Evolutionary conservation across 1,140 invertebrate genomes (phyloP).

Genomic region (Drosophila repleta): DNA sequence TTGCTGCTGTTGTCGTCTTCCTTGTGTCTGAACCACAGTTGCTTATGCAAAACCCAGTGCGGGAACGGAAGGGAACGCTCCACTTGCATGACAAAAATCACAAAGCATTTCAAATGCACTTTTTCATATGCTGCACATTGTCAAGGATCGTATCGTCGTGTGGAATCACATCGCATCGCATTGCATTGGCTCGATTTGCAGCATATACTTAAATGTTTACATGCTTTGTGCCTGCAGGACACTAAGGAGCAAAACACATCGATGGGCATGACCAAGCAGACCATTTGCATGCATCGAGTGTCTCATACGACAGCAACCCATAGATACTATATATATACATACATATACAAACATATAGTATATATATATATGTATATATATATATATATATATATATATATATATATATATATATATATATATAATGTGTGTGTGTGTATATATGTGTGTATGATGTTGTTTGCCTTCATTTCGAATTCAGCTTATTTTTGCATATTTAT

Average conservation of each 20-base stretch:
- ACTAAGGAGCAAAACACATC: constrained; percentile 27
- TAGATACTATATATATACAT: constrained; percentile 6
- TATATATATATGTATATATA: constrained; percentile 22
- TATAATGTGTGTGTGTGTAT: too few relatives aligned
- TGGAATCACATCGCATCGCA: constrained; percentile 14
- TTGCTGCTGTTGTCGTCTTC: neutral
- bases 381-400: constrained; percentile 18
- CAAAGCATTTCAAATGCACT: constrained; percentile 72
- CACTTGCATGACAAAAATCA: constrained; percentile 70
- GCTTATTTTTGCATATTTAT: constrained; percentile 79
- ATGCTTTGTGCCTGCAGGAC: constrained; percentile 61
- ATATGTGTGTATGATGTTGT: too few relatives aligned
- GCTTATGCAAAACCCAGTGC: constrained; percentile 46
- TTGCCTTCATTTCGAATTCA: constrained; percentile 77
- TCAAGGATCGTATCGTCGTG: constrained; percentile 18
- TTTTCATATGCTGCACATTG: constrained; percentile 78
- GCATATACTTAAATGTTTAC: constrained; percentile 74
- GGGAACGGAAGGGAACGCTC: neutral
- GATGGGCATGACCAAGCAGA: constrained; percentile 22
- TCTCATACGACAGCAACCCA: constrained; percentile 30
- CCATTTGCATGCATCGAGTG: constrained; percentile 76
- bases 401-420: constrained; percentile 16
- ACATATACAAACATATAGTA: constrained; percentile 13
- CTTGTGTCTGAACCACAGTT: constrained; percentile 24
- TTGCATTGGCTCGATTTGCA: constrained; percentile 52